Evolutionary conservation across 2,888 invertebrate species (phyloP).

Genomic region (Sphecodes monilicornis): DNA sequence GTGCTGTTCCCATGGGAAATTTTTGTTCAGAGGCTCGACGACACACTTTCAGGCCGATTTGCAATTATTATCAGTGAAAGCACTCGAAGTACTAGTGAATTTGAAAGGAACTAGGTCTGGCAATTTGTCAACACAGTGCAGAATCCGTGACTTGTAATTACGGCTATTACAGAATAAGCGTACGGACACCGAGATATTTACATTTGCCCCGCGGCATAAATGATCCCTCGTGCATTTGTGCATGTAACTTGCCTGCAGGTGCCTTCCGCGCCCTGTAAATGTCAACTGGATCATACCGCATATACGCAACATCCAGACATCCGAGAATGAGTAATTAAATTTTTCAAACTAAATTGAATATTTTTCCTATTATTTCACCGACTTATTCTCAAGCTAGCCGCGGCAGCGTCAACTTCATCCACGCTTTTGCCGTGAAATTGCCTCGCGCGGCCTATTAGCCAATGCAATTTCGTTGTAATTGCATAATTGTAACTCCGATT

Average conservation of each 20-base stretch:
- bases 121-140: slow-evolving; percentile 6
- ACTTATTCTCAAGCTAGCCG: background rate
- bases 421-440: slow-evolving; percentile 24
- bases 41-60: background rate
- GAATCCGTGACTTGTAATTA: slow-evolving; percentile 25
- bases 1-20: background rate
- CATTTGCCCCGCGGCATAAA: slow-evolving; percentile 51
- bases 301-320: slow-evolving; percentile 32
- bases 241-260: slow-evolving; percentile 45
- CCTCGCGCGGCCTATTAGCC: slow-evolving; percentile 30
- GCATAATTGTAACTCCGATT: slow-evolving; percentile 24
- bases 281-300: slow-evolving; percentile 31
- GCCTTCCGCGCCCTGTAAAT: slow-evolving; percentile 49
- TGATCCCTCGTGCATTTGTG: slow-evolving; percentile 47
- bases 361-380: background rate
- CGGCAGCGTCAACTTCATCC: slow-evolving; percentile 24
- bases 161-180: slow-evolving; percentile 10
- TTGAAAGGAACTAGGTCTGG: slow-evolving; percentile 12
- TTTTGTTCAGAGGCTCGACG: background rate
- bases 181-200: slow-evolving; percentile 15
- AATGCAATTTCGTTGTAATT: slow-evolving; percentile 52
- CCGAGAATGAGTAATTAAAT: slow-evolving; percentile 18
- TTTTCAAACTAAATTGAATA: background rate
- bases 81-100: background rate
- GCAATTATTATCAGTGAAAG: slow-evolving; percentile 17